phyloP scores from a whole-genome alignment of 1,140 invertebrate species.

The Rhopalosiphum padi region DNA sequence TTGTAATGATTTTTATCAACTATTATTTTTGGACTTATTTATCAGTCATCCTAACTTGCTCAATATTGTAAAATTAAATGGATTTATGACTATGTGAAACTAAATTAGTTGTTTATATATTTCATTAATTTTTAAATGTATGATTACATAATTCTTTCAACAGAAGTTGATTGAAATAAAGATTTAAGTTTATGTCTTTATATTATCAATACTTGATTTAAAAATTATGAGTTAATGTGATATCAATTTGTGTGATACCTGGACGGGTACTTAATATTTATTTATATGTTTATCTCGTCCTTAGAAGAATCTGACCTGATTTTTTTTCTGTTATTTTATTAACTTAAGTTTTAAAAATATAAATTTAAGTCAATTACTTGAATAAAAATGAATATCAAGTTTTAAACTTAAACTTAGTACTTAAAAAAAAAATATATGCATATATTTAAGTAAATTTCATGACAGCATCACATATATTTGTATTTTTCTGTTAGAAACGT shows the following conservation, averaged over 20 bases:
- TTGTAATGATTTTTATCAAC: neutral
- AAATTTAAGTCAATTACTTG: conserved; percentile 42
- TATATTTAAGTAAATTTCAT: conserved; percentile 39
- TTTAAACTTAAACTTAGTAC: conserved; percentile 26
- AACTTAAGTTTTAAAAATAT: conserved; percentile 24
- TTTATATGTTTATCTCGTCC: conserved; percentile 32
- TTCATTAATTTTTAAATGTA: conserved; percentile 35
- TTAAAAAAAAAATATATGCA: neutral
- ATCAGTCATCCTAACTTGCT: conserved; percentile 50
- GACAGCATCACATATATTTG: conserved; percentile 42
- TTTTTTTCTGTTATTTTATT: neutral
- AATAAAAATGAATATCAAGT: conserved; percentile 40
- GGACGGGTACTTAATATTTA: conserved; percentile 33
- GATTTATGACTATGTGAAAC: conserved; percentile 37
- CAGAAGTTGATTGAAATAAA: neutral
- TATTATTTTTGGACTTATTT: conserved; percentile 21
- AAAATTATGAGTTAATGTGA: conserved; percentile 35
- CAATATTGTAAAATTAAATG: conserved; percentile 35
- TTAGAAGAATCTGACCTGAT: conserved; percentile 32
- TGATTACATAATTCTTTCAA: conserved; percentile 21
- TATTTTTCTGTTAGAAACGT: neutral
- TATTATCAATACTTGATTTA: conserved; percentile 15
- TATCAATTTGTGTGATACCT: conserved; percentile 47
- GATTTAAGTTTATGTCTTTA: neutral
- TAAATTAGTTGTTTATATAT: conserved; percentile 30